A percentile compares a stretch with the other conserved stretches of the same genome.
phyloP scores from a whole-genome alignment of 2,888 invertebrate genomes.

The Netelia inedita region DNA sequence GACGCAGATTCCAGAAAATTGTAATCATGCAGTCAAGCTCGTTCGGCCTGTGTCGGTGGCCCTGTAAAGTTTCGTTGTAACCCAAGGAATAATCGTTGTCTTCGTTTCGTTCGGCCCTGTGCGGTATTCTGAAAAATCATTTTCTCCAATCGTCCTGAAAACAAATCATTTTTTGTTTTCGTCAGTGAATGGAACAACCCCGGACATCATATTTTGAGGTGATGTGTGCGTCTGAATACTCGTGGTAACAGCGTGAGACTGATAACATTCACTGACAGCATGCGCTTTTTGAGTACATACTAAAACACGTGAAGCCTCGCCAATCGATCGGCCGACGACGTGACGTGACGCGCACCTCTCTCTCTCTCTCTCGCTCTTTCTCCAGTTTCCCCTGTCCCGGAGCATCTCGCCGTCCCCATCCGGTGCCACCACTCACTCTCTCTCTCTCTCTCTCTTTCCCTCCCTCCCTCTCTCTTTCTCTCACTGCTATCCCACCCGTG shows the following conservation, averaged over 20 bases:
- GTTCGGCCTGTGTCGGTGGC: conserved; percentile 27
- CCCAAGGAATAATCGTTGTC: background rate
- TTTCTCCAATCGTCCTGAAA: background rate
- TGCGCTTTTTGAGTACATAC: conserved; percentile 29
- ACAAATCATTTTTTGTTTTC: background rate
- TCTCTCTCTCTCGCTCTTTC: conserved; percentile 22
- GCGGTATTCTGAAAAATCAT: background rate
- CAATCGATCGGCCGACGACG: conserved; percentile 66
- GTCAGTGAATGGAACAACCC: background rate
- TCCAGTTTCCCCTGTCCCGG: conserved; percentile 2
- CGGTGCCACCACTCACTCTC: background rate
- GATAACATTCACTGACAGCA: conserved; percentile 28
- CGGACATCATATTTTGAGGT: background rate
- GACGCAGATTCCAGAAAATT: background rate
- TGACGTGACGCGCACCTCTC: conserved; percentile 49
- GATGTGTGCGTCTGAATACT: background rate
- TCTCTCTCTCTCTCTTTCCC: too few relatives aligned
- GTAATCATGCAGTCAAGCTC: conserved; percentile 55
- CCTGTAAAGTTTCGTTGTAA: conserved; percentile 2
- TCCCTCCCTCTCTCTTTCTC: background rate
- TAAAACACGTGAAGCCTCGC: conserved; percentile 61
- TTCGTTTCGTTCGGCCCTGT: background rate
- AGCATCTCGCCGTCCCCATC: conserved; percentile 13
- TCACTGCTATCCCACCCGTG: conserved; percentile 18
- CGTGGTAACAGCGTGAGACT: background rate